These are phyloP conservation scores for Elanus axillaris DNA, from an alignment of 2,113 vertebrate genomes.

Conservation along the genomic window DNA sequence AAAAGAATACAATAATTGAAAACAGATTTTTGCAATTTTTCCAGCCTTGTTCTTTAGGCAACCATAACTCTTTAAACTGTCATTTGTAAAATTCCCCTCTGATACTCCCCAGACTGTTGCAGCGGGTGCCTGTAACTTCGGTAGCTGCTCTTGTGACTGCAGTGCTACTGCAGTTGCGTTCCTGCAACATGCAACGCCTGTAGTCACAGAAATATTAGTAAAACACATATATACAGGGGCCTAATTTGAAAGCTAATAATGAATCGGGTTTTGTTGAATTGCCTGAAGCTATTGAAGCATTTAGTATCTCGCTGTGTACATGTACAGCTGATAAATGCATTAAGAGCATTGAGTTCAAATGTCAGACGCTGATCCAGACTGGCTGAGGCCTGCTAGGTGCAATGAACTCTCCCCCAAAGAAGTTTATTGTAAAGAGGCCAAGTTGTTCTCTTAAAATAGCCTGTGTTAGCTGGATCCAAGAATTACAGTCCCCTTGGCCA, in stretches of 20 bases:
- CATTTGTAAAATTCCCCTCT: constrained; percentile 29
- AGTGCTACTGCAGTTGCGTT: neutral
- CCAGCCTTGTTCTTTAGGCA: constrained; percentile 45
- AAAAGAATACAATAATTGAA: constrained; percentile 4
- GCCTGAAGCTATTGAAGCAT: neutral
- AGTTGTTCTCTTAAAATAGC: constrained; percentile 56
- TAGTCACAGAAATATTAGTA: neutral
- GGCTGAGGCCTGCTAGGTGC: constrained; percentile 42
- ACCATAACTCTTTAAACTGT: constrained; percentile 36
- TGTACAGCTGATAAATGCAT: neutral
- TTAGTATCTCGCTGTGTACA: neutral
- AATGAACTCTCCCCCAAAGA: constrained; percentile 55
- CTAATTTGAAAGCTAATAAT: neutral
- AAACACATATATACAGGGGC: neutral
- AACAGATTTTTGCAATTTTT: constrained; percentile 44
- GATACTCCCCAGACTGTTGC: neutral
- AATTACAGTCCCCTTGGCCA: constrained; percentile 64
- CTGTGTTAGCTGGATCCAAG: constrained; percentile 52
- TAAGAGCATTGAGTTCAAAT: constrained; percentile 3
- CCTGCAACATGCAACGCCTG: neutral
- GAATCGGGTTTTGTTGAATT: neutral
- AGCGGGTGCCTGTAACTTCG: neutral
- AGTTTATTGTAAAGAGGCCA: constrained; percentile 57
- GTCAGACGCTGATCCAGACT: neutral
- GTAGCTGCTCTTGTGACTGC: neutral